Evolutionary conservation across 2,797 vertebrate genomes (phyloP).

Genomic region (Rhynchonycteris naso): DNA sequence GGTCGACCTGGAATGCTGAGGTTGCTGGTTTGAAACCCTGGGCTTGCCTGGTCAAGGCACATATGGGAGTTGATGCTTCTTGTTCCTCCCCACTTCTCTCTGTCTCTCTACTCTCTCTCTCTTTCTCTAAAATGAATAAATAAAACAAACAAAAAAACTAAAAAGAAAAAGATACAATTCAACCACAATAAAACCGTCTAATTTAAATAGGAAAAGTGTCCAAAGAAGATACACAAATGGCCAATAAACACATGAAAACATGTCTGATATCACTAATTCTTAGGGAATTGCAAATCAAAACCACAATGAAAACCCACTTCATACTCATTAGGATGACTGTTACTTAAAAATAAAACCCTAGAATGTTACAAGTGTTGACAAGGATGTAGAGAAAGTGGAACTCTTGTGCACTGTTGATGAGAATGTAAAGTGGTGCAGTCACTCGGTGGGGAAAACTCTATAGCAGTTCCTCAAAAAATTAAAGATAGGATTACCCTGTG

Average conservation of each 20-base stretch:
- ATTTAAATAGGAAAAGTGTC: neutral
- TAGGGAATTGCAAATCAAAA: neutral
- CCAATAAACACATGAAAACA: neutral
- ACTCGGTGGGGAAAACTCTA: neutral
- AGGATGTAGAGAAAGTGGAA: neutral
- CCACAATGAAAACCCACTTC: neutral
- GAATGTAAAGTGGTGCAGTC: neutral
- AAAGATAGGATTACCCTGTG: neutral
- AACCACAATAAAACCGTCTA: neutral
- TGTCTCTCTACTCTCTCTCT: too few species aligned
- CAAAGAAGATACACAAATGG: neutral
- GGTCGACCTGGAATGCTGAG: too few species aligned
- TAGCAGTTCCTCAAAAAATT: neutral
- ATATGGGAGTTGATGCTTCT: too few species aligned
- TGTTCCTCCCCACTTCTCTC: too few species aligned
- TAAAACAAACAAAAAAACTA: too few species aligned
- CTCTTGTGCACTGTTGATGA: neutral
- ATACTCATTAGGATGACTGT: neutral
- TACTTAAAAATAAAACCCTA: neutral
- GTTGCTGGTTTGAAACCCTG: too few species aligned
- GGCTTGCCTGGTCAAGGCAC: too few species aligned
- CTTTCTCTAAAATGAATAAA: too few species aligned
- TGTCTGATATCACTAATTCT: neutral
- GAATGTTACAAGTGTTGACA: neutral
- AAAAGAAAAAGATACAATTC: neutral